These are phyloP conservation scores for Fragum fragum DNA, from an alignment of 2,888 invertebrate species.

Conservation along the genomic window DNA sequence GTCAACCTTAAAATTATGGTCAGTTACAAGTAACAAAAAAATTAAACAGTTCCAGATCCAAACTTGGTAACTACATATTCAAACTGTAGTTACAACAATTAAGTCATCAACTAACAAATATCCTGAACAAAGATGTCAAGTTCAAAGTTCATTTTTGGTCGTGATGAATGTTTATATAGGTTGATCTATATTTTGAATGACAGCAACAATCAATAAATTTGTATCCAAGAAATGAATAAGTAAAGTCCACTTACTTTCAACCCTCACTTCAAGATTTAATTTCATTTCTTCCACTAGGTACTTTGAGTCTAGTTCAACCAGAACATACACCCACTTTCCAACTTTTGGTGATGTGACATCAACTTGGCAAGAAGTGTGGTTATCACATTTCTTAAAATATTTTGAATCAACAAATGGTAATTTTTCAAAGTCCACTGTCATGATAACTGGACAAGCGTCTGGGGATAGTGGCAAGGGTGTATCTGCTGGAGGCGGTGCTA, in stretches of 20 bases:
- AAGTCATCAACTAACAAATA: too few relatives aligned
- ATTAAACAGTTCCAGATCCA: too few relatives aligned
- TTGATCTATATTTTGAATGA: too few relatives aligned
- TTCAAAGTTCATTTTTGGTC: too few relatives aligned
- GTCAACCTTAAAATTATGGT: too few relatives aligned
- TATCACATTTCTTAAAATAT: conserved; percentile 31
- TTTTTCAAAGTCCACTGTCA: conserved; percentile 53
- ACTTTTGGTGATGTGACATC: conserved; percentile 10
- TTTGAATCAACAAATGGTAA: conserved; percentile 35
- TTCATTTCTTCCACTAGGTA: conserved; percentile 10
- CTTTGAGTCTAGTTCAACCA: conserved; percentile 3
- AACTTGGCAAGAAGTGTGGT: conserved; percentile 44
- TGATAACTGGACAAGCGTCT: conserved; percentile 62
- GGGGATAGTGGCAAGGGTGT: conserved; percentile 25
- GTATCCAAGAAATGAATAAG: too few relatives aligned
- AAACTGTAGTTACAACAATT: too few relatives aligned
- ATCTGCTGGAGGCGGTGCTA: not conserved
- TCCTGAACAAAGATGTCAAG: too few relatives aligned
- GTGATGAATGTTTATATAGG: too few relatives aligned
- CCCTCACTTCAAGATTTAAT: not conserved
- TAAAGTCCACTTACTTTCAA: conserved; percentile 7
- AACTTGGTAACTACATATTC: too few relatives aligned
- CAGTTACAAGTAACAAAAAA: too few relatives aligned
- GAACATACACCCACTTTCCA: conserved; percentile 20
- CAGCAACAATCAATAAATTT: too few relatives aligned